These are phyloP conservation scores for Hypena proboscidalis DNA, from an alignment of 2,888 invertebrate genomes.

Conservation along the genomic window DNA sequence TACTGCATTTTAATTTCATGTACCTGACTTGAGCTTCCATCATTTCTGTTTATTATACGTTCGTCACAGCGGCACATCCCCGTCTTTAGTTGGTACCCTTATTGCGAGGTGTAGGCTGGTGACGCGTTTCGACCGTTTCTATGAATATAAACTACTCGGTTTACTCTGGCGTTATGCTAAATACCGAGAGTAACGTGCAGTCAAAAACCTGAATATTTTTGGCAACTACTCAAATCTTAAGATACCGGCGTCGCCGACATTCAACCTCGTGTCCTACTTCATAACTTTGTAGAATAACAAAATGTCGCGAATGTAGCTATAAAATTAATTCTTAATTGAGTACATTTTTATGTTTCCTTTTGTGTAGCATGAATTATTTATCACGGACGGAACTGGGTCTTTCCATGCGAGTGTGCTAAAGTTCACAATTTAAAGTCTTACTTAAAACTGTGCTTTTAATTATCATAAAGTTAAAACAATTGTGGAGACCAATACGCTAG, in stretches of 20 bases:
- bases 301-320: neutral
- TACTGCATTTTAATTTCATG: too few relatives aligned
- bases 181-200: neutral
- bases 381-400: neutral
- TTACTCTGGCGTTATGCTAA: too few relatives aligned
- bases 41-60: too few relatives aligned
- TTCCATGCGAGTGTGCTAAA: constrained; percentile 1
- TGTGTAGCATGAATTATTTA: neutral
- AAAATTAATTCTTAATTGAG: constrained; percentile 1
- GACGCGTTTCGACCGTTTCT: too few relatives aligned
- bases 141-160: too few relatives aligned
- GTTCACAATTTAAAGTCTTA: neutral
- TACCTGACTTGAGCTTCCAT: too few relatives aligned
- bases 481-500: too few relatives aligned
- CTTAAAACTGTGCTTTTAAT: too few relatives aligned
- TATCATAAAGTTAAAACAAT: too few relatives aligned
- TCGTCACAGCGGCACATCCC: too few relatives aligned
- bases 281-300: neutral
- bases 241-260: neutral
- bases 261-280: neutral
- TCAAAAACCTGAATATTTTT: constrained; percentile 4
- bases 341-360: constrained; percentile 3
- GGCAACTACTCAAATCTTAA: constrained; percentile 4
- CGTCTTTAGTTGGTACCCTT: too few relatives aligned
- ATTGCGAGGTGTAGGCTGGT: too few relatives aligned